These are phyloP conservation scores for Apteryx owenii DNA, from an alignment of 2,113 vertebrate genomes.

Conservation along the genomic window DNA sequence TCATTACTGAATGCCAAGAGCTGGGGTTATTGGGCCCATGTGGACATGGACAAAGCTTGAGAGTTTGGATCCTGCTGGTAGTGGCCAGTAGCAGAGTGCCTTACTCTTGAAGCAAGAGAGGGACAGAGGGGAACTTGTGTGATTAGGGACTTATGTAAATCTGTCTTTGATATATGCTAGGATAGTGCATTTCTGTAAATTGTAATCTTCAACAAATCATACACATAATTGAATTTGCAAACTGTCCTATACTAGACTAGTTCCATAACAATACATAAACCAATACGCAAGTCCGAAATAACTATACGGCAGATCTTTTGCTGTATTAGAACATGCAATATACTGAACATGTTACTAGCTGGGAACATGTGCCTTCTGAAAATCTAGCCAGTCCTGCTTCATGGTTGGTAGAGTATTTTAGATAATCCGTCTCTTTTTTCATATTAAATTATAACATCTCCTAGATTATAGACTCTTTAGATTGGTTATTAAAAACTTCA, in stretches of 20 bases:
- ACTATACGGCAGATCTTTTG: not conserved
- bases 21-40: not conserved
- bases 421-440: not conserved
- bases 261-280: not conserved
- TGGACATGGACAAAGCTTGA: not conserved
- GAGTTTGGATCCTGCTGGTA: not conserved
- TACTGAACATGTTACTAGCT: not conserved
- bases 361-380: not conserved
- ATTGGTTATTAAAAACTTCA: conserved; percentile 31
- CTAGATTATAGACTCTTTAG: conserved; percentile 13
- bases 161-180: not conserved
- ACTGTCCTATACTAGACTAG: not conserved
- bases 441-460: not conserved
- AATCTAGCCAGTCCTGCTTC: not conserved
- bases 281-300: not conserved
- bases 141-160: not conserved
- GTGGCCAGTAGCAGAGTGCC: not conserved
- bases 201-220: not conserved
- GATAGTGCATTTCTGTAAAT: not conserved
- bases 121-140: not conserved
- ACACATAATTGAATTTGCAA: not conserved
- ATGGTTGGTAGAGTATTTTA: not conserved
- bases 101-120: not conserved
- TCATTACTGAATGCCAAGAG: not conserved
- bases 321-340: not conserved